Evolutionary conservation across 2,888 invertebrate genomes (phyloP).

Genomic region (Bombylius discolor): DNA sequence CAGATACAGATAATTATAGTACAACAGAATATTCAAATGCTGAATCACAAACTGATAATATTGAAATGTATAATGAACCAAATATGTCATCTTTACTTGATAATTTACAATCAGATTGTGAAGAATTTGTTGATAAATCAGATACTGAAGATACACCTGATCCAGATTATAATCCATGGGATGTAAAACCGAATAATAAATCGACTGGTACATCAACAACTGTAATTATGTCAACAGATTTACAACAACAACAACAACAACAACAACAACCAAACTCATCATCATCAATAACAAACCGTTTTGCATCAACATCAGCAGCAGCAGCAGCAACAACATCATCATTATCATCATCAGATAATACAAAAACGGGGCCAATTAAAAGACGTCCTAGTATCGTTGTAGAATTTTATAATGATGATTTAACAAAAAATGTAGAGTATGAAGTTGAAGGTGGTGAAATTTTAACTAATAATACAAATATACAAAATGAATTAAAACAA

Average conservation of each 20-base stretch:
- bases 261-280: background rate
- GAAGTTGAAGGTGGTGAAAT: background rate
- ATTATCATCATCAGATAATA: background rate
- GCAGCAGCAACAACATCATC: background rate
- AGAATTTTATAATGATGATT: constrained; percentile 7
- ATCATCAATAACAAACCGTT: background rate
- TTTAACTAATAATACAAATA: background rate
- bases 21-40: background rate
- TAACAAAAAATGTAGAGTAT: background rate
- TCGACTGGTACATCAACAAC: background rate
- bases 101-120: background rate
- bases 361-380: background rate
- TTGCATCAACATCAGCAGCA: background rate
- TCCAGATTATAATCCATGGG: background rate
- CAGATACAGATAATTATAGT: background rate
- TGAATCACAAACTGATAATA: constrained; percentile 3
- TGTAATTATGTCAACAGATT: background rate
- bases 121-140: background rate
- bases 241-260: background rate
- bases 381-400: constrained; percentile 4
- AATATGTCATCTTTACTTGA: constrained; percentile 5
- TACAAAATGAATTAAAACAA: too few species aligned
- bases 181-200: background rate
- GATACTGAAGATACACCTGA: background rate
- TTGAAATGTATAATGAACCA: constrained; percentile 5